phyloP scores from a whole-genome alignment of 2,113 vertebrate species.

The Eurypyga helias region DNA sequence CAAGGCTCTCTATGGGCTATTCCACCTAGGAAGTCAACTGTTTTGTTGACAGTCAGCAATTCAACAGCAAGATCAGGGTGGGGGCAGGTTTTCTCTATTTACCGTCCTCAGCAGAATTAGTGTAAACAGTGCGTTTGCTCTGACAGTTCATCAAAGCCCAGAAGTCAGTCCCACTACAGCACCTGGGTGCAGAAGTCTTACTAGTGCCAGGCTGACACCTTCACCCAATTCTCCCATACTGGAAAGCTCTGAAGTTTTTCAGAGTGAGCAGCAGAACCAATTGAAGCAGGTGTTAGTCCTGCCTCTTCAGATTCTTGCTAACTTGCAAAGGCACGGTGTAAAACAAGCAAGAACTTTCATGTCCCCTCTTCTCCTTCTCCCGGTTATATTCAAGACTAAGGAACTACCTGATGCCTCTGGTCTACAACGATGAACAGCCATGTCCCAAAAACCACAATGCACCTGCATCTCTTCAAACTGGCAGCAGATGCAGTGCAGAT shows the following conservation, averaged over 20 bases:
- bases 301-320: neutral
- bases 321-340: neutral
- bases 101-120: neutral
- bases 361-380: neutral
- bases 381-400: neutral
- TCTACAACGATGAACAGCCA: neutral
- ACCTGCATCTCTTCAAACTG: neutral
- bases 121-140: neutral
- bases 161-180: neutral
- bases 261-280: neutral
- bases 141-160: neutral
- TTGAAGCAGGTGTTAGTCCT: neutral
- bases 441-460: neutral
- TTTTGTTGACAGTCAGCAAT: neutral
- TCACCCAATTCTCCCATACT: rapidly evolving
- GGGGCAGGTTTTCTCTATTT: neutral
- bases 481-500: neutral
- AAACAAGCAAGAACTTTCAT: neutral
- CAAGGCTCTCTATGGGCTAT: neutral
- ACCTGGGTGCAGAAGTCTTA: neutral
- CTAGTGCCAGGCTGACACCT: neutral
- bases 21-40: neutral
- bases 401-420: neutral
- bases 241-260: neutral
- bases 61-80: neutral